Evolutionary conservation across 2,113 vertebrate genomes (phyloP).

Genomic region (Perccottus glenii): DNA sequence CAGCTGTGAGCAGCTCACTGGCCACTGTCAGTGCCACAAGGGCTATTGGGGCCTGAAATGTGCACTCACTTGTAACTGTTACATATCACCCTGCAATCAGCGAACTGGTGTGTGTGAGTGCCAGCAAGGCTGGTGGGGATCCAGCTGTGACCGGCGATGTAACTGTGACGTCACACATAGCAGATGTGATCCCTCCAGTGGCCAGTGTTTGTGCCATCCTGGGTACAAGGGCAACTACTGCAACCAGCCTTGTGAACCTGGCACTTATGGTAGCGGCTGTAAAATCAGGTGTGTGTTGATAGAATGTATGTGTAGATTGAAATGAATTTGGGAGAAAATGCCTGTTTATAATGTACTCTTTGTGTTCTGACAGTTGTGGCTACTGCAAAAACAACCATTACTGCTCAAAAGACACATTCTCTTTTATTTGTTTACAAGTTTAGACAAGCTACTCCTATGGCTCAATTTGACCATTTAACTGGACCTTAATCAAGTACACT

Average conservation of each 20-base stretch:
- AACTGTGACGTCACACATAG: conserved; percentile 82
- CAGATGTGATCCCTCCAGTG: conserved; percentile 71
- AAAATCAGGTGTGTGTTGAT: conserved; percentile 79
- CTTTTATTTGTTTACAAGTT: background rate
- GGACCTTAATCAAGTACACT: too few relatives aligned
- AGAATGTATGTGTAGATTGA: conserved; percentile 8
- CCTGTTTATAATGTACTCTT: background rate
- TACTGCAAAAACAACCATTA: conserved; percentile 78
- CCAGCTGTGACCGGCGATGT: conserved; percentile 79
- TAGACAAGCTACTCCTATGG: background rate
- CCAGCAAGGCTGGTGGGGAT: conserved; percentile 81
- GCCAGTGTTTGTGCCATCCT: conserved; percentile 82
- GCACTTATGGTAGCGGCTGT: conserved; percentile 84
- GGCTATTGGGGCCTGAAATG: conserved; percentile 89
- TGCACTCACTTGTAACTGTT: conserved; percentile 80
- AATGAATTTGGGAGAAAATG: background rate
- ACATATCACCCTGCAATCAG: conserved; percentile 82
- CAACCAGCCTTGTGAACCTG: conserved; percentile 73
- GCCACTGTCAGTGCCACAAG: conserved; percentile 82
- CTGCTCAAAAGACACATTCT: conserved; percentile 67
- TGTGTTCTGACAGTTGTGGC: conserved; percentile 82
- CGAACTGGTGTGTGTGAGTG: conserved; percentile 85
- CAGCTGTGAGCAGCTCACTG: conserved; percentile 81
- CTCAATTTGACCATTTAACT: background rate
- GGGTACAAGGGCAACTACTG: conserved; percentile 85